phyloP scores from a whole-genome alignment of 2,888 invertebrate species.

The Caenorhabditis sinica region DNA sequence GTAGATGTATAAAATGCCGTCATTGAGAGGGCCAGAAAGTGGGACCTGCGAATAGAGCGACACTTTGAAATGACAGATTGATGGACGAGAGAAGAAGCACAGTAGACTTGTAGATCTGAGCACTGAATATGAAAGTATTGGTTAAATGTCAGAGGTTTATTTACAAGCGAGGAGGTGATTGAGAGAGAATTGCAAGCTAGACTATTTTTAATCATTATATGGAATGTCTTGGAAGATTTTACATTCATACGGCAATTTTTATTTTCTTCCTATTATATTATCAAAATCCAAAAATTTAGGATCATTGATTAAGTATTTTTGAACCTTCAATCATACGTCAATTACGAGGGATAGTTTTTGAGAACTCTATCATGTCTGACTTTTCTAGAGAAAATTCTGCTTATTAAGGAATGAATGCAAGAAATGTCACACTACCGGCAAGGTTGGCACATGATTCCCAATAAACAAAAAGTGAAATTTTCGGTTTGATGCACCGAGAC shows the following conservation, averaged over 20 bases:
- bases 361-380: too few relatives aligned
- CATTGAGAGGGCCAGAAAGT: constrained; percentile 13
- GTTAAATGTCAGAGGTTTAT: too few relatives aligned
- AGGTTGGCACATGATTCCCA: constrained; percentile 15
- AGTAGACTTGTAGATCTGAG: too few relatives aligned
- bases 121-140: neutral
- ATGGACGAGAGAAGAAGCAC: neutral
- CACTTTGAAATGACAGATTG: constrained; percentile 51
- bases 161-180: too few relatives aligned
- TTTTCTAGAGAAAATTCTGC: neutral
- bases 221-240: too few relatives aligned
- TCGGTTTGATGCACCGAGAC: constrained; percentile 5
- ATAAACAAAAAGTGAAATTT: constrained; percentile 13
- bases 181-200: too few relatives aligned
- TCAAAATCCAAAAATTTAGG: too few relatives aligned
- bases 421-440: constrained; percentile 1
- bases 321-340: too few relatives aligned
- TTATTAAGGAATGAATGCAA: neutral
- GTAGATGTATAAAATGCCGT: constrained; percentile 6
- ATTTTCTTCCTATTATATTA: too few relatives aligned
- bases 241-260: too few relatives aligned
- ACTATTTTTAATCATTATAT: too few relatives aligned
- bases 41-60: constrained; percentile 16
- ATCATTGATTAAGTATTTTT: too few relatives aligned
- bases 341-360: neutral